Evolutionary conservation across 1,140 invertebrate genomes (phyloP), one percentile per base, ranked within the genome.

Genomic region (Cepaea nemoralis): DNA sequence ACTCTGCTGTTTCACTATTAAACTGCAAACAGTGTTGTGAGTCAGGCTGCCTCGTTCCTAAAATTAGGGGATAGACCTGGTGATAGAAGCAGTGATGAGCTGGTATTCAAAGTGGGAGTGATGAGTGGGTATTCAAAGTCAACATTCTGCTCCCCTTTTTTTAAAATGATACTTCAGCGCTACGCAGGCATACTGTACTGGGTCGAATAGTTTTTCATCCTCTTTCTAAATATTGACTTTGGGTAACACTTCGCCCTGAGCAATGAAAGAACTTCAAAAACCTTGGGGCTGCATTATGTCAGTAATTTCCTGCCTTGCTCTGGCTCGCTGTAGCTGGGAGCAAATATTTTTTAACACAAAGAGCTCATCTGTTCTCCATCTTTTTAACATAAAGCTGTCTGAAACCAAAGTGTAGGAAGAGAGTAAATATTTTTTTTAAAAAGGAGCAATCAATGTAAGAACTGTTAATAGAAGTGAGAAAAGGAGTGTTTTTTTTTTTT

Each of bases 211-310:
- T 63, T 63, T 31, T 5, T 63, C 59, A 1, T 63, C 59, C 59
- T 27, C 59, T 63, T 63, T 63, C 16, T 31, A 63, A 63, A 63
- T 63, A 63, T 63, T 63, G 27, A 31, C 59, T 63, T 27, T 63
- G 2, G 5, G 5, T 16, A 31, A 63, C 27, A 63, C 59, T 31
- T 22, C 59, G 27, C 27, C 27, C 59, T 31, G n/a, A 63, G 59
- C 59, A 63, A 63, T 63, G 59, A 63, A 31, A 63, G n/a, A 63
- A 63, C 59, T 63, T 27, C 2, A 63, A 63, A 63, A 6, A 55
- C 33, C n/a, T 2, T n/a, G n/a, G 59, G n/a, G 59, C 59, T 63
- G 27, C 59, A 63, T 63, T 63, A 31, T 63, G 59, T 63, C 27
- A 63, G 59, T 31, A 63, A 63, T 31, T 27, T 63, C 59, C 59